Percentiles rank a stretch among this genome's conserved stretches.
Conservation (phyloP, 1,140 invertebrate species). For the Parasteatoda tepidariorum region DNA sequence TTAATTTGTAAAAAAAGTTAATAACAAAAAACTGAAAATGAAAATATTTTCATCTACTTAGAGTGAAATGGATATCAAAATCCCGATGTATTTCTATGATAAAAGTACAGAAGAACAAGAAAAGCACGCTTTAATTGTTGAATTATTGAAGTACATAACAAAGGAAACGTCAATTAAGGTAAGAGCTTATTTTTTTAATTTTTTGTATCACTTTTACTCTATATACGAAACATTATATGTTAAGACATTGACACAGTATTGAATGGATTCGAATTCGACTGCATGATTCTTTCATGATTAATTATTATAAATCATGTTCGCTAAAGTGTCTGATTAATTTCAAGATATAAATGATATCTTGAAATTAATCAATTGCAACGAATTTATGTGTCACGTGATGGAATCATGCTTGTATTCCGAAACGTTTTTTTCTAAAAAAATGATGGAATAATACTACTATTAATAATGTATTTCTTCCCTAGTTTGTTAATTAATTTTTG, state of each 20-base stretch:
- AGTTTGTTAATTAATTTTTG: too few species aligned
- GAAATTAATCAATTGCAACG: too few species aligned
- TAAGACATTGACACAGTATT: not conserved
- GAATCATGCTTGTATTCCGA: too few species aligned
- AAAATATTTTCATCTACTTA: not conserved
- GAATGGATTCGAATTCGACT: not conserved
- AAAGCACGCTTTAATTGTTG: not conserved
- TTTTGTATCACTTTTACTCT: not conserved
- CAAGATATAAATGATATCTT: not conserved
- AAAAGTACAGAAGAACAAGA: constrained; percentile 23
- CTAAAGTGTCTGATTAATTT: not conserved
- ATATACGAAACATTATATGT: not conserved
- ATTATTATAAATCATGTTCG: not conserved
- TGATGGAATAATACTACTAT: too few species aligned
- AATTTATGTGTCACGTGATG: too few species aligned
- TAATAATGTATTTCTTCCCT: too few species aligned
- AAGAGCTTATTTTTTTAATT: not conserved
- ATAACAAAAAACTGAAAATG: not conserved
- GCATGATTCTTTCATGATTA: not conserved
- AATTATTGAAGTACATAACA: constrained; percentile 20
- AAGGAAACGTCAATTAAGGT: not conserved
- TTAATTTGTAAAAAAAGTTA: too few species aligned
- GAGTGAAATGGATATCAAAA: constrained; percentile 47
- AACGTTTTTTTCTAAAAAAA: too few species aligned
- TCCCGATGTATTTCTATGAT: constrained; percentile 27